Evolutionary conservation across 2,888 invertebrate genomes (phyloP), one percentile per base, ranked within the genome.

Genomic region (Tridacna gigas): DNA sequence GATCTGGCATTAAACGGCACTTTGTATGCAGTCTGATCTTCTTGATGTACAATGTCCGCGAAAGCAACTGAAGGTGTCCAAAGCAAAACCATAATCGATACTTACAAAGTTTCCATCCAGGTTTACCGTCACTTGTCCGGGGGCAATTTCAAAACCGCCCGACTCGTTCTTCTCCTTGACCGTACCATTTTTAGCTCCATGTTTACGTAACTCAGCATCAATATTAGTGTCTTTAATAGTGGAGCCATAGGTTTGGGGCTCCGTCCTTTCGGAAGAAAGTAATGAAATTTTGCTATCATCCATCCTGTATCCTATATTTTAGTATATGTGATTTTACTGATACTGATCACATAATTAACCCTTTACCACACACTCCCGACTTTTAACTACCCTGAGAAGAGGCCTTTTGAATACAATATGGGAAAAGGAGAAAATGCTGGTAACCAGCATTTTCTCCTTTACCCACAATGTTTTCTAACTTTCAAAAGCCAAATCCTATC

Each of bases 61-160:
- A 37, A 37, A 7, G 37, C 37, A 37, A 37, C 37, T 37, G 37
- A 37, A 37, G n/a, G 37, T 60, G 20, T 18, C n/a, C 60, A 18
- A 37, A 37, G 37, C 37, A 7, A 37, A 2, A 37, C 7, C 7
- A 4, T 37, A 7, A 37, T 37, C 7, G 37, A 37, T 51, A 71
- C 71, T 71, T 26, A 71, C 71, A 26, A 51, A 71, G 22, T 71
- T 15, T 26, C 71, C 71, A 71, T 71, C 71, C 56, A 22, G 20
- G n/a, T 71, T 71, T 0, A 71, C 71, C 22, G 71, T 71, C 71
- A 71, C 71, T 51, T 71, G 71, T 25, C 71, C 71, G 0, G 71
- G 71, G 26, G 71, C 71, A 18, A 71, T 71, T 51, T 71, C 71
- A 26, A 71, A 71, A 7, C 71, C 71, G 4, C 71, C 71, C 22